phyloP scores from a whole-genome alignment of 2,113 vertebrate genomes.

The Arenaria interpres region DNA sequence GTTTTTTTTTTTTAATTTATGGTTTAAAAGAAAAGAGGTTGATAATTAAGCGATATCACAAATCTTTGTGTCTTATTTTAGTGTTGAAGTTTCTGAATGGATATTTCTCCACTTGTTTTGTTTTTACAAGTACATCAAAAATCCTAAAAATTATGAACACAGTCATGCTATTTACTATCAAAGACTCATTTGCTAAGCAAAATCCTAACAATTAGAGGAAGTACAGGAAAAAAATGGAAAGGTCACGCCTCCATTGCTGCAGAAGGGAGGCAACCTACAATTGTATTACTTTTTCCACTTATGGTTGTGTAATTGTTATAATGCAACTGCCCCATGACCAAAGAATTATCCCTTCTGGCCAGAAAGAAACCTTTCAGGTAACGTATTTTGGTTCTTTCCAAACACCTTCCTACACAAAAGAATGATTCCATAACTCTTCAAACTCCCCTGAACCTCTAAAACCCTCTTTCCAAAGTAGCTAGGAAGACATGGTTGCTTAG shows the following conservation, averaged over 20 bases:
- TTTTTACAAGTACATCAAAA: neutral
- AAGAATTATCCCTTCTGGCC: neutral
- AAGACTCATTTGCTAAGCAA: neutral
- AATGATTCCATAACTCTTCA: neutral
- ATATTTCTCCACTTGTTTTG: neutral
- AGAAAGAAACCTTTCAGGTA: neutral
- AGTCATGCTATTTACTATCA: neutral
- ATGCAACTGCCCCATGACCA: neutral
- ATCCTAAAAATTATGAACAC: neutral
- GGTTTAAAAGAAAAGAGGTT: neutral
- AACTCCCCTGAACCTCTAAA: neutral
- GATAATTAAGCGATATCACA: neutral
- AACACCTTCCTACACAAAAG: neutral
- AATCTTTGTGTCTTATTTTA: neutral
- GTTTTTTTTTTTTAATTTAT: no score
- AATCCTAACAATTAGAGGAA: neutral
- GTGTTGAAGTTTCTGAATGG: neutral
- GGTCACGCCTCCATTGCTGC: accelerated
- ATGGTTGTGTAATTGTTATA: neutral
- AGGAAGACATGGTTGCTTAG: neutral
- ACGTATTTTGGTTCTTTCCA: neutral
- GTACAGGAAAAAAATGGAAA: neutral
- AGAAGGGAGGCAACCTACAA: neutral
- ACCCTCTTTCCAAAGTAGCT: neutral
- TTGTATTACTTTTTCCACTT: neutral